These are phyloP conservation scores for Apodemia arnacis DNA, from an alignment of 2,888 invertebrate genomes.

Conservation along the genomic window DNA sequence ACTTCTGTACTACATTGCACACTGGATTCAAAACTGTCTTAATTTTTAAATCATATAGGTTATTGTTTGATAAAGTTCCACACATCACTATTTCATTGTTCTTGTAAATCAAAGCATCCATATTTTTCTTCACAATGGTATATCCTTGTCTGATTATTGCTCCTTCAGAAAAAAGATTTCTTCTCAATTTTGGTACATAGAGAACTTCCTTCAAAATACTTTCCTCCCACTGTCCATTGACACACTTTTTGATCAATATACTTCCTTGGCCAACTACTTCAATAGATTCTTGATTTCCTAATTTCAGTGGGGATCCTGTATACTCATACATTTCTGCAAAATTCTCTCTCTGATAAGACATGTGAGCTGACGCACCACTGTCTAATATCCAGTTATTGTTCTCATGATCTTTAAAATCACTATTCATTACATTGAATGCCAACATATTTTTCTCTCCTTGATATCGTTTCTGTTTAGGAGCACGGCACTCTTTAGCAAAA, in stretches of 20 bases:
- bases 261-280: slow-evolving; percentile 43
- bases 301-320: too few relatives aligned
- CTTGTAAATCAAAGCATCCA: slow-evolving; percentile 30
- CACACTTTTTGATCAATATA: slow-evolving; percentile 69
- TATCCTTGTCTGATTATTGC: slow-evolving; percentile 27
- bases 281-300: too few relatives aligned
- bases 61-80: slow-evolving; percentile 33
- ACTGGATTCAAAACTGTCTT: slow-evolving; percentile 28
- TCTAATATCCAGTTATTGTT: slow-evolving; percentile 38
- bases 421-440: slow-evolving; percentile 61
- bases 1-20: slow-evolving; percentile 47
- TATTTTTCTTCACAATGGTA: slow-evolving; percentile 32
- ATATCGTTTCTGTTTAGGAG: slow-evolving; percentile 28
- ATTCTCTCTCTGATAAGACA: too few relatives aligned
- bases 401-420: slow-evolving; percentile 35
- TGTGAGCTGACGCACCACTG: too few relatives aligned
- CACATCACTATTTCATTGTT: slow-evolving; percentile 23
- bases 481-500: slow-evolving; percentile 7
- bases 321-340: too few relatives aligned
- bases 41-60: slow-evolving; percentile 44
- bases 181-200: slow-evolving; percentile 50
- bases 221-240: slow-evolving; percentile 77
- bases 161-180: slow-evolving; percentile 56
- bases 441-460: slow-evolving; percentile 54
- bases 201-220: slow-evolving; percentile 60